Evolutionary conservation across 2,888 invertebrate genomes (phyloP).

Genomic region (Macaria liturata): DNA sequence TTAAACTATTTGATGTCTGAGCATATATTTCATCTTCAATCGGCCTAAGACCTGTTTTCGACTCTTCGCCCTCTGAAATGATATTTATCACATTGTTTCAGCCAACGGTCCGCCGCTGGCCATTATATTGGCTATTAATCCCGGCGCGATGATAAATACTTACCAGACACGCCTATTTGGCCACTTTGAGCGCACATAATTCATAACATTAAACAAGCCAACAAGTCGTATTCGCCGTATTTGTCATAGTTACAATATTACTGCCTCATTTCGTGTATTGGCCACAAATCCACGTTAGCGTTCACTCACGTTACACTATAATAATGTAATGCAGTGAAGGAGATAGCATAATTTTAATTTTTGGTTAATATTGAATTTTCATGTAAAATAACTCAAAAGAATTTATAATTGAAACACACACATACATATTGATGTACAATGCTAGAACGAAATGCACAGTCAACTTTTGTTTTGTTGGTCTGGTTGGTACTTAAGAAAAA

Average conservation of each 20-base stretch:
- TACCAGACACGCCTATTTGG: conserved; percentile 1
- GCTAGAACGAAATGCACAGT: no score
- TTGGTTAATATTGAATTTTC: no score
- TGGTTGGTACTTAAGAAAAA: no score
- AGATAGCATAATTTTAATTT: no score
- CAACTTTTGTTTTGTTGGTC: no score
- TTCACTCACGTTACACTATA: conserved; percentile 16
- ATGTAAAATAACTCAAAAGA: no score
- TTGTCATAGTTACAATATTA: conserved; percentile 38
- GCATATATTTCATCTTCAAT: no score
- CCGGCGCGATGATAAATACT: conserved; percentile 1
- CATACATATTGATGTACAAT: no score
- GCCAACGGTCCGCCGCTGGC: neutral
- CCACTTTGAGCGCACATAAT: conserved; percentile 7
- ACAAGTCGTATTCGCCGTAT: conserved; percentile 12
- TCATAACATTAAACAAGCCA: conserved; percentile 25
- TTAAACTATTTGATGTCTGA: no score
- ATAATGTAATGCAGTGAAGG: neutral
- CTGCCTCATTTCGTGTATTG: conserved; percentile 45
- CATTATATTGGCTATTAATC: neutral
- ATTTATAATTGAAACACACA: no score
- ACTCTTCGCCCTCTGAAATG: no score
- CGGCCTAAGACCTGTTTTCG: no score
- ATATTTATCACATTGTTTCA: neutral
- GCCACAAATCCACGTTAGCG: conserved; percentile 53